These are phyloP conservation scores for Sturnira hondurensis DNA, from an alignment of 2,113 vertebrate genomes.

Conservation along the genomic window DNA sequence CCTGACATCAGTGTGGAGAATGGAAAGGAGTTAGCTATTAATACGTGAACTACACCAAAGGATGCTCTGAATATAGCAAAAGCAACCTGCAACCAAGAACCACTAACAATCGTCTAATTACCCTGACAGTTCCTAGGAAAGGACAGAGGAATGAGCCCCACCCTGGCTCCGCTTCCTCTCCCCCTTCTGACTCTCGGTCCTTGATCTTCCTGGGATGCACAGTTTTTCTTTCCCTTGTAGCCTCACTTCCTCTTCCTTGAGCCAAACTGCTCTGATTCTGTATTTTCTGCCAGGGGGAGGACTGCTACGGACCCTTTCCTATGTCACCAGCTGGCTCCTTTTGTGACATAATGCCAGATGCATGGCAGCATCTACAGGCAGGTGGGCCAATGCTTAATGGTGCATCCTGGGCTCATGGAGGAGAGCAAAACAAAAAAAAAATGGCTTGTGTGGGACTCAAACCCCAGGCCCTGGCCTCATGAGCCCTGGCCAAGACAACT, in stretches of 20 bases:
- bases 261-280: background rate
- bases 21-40: background rate
- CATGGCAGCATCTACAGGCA: background rate
- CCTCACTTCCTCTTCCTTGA: background rate
- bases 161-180: background rate
- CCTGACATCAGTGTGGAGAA: background rate
- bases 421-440: slow-evolving; percentile 16
- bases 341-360: background rate
- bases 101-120: background rate
- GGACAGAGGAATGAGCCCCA: background rate
- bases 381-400: rapidly evolving
- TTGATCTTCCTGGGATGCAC: background rate
- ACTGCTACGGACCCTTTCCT: background rate
- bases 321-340: background rate
- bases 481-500: background rate
- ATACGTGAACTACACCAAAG: background rate
- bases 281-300: background rate
- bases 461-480: slow-evolving; percentile 26
- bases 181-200: background rate
- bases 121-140: background rate
- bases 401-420: background rate
- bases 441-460: slow-evolving; percentile 13
- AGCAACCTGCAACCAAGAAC: background rate
- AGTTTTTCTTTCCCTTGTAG: background rate
- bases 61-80: background rate